Base-by-base conservation (phyloP, 2,113 vertebrate genomes). In the Merops nubicus region DNA sequence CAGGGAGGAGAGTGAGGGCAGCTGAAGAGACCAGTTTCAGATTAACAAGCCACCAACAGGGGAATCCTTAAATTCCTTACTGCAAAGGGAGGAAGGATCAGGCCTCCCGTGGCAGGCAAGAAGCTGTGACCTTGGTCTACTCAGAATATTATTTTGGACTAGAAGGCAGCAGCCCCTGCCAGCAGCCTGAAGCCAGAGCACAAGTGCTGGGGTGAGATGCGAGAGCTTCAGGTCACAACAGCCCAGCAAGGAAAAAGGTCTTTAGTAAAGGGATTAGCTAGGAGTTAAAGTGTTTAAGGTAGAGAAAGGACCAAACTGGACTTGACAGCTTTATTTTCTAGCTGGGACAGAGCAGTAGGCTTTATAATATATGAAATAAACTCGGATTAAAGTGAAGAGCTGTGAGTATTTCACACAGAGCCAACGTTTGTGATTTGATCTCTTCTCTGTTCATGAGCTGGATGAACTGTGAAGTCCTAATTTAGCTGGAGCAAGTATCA, bases 381-480 rank as follows among this genome's bases (percentile, higher is more conserved):
- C 6, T 4, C 8, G 54, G 64, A 81, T 77, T 68, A 48, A 74
- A 84, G 64, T 31, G 47, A 63, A 43, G 72, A 38, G 23, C 34
- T 31, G 11, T 63, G 75, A 50, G 60, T 77, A 59, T 76, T 70
- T 62, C 93, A 60, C 45, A 22, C 3, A 54, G 47, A 89, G 85
- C 51, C 7, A 11, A 42, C 62, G 43, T 56, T 23, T 93, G 93
- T 64, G 88, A 95, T 91, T 73, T 96, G 90, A 92, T 89, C 76
- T 91, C 68, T 38, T 65, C 89, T 65, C 45, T 76, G 38, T 38
- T 88, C 70, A 59, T 11, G 31, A 92, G 68, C 50, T 88, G 68
- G 67, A 76, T 45, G 63, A 96, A 73, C 59, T 34, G 26, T 20
- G 20, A 69, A 53, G 57, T 84, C 79, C 92, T 84, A 90, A 91